Evolutionary conservation across 2,113 vertebrate genomes (phyloP).

Genomic region (Syngnathus typhle): DNA sequence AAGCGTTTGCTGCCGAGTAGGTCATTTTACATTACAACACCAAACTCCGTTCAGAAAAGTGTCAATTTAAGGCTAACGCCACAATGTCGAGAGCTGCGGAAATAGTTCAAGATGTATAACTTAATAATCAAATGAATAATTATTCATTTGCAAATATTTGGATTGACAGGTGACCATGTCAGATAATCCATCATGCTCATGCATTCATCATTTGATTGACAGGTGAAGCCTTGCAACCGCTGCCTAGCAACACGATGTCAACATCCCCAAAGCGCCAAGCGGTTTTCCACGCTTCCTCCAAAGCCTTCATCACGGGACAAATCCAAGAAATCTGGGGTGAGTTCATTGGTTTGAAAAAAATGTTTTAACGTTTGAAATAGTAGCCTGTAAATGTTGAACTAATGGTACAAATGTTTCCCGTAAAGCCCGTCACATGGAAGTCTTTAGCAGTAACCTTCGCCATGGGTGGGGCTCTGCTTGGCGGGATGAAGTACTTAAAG

Average conservation of each 20-base stretch:
- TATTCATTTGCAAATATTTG: background rate
- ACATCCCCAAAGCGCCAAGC: constrained; percentile 18
- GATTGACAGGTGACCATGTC: background rate
- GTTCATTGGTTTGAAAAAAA: background rate
- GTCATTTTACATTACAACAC: constrained; percentile 15
- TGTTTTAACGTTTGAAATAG: background rate
- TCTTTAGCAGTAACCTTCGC: constrained; percentile 82
- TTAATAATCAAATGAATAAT: background rate
- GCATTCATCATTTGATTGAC: constrained; percentile 1
- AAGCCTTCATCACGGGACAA: constrained; percentile 36
- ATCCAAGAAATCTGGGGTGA: constrained; percentile 55
- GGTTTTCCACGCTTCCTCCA: constrained; percentile 50
- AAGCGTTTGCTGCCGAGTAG: constrained; percentile 58
- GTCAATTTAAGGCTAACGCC: background rate
- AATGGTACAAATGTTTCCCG: constrained; percentile 9
- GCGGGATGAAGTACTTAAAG: constrained; percentile 84
- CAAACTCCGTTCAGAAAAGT: background rate
- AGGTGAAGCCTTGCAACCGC: constrained; percentile 16
- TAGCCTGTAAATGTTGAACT: background rate
- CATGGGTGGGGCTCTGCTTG: constrained; percentile 80
- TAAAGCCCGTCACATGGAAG: constrained; percentile 91
- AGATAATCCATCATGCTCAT: background rate
- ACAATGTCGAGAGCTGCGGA: background rate
- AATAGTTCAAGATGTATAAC: background rate
- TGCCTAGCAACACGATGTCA: constrained; percentile 28